Conservation (phyloP, 2,113 vertebrate genomes). For the Syngnathus floridae region DNA sequence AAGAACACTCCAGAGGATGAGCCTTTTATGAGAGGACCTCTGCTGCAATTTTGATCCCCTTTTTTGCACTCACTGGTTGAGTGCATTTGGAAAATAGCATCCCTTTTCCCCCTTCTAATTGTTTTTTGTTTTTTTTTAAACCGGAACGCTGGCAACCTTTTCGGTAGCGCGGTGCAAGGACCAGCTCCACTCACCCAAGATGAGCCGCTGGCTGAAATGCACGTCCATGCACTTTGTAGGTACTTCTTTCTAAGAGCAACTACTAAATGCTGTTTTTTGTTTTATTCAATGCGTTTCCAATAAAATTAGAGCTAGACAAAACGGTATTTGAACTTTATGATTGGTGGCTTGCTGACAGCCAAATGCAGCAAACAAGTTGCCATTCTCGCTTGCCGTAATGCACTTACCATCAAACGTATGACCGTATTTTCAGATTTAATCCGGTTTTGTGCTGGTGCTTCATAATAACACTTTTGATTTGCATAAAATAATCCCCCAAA, state of each 20-base stretch:
- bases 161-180: slow-evolving; percentile 65
- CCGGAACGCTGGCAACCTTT: slow-evolving; percentile 59
- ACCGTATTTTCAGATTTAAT: neutral
- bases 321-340: neutral
- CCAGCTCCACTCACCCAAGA: slow-evolving; percentile 70
- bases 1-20: slow-evolving; percentile 43
- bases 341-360: neutral
- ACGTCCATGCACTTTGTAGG: slow-evolving; percentile 82
- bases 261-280: neutral
- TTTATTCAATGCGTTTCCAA: neutral
- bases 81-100: slow-evolving; percentile 38
- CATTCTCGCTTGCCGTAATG: neutral
- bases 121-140: slow-evolving; percentile 47
- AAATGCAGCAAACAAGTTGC: neutral
- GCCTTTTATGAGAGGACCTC: slow-evolving; percentile 39
- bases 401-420: neutral
- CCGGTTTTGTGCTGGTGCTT: neutral
- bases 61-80: slow-evolving; percentile 60
- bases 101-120: slow-evolving; percentile 24
- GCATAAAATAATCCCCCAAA: neutral
- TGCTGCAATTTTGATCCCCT: slow-evolving; percentile 14
- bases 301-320: neutral
- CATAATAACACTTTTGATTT: neutral
- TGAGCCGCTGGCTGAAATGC: slow-evolving; percentile 89
- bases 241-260: slow-evolving; percentile 51